Evolutionary conservation across 2,888 invertebrate species (phyloP).

Genomic region (Ophion obscuratus): DNA sequence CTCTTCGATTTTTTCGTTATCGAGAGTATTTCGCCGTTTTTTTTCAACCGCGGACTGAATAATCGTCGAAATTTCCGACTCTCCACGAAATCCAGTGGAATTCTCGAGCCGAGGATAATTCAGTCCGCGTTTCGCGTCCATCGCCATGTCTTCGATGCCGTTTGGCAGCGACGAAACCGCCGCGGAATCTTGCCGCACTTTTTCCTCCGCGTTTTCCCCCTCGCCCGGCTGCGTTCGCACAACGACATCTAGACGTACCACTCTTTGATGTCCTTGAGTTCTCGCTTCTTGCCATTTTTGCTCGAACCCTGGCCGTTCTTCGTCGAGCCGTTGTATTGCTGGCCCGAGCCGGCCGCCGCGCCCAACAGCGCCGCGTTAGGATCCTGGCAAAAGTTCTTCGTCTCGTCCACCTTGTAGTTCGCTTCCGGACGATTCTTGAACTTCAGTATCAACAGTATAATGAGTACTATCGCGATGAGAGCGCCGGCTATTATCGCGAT

Average conservation of each 20-base stretch:
- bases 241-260: slow-evolving; percentile 93
- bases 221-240: background rate
- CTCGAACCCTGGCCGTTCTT: slow-evolving; percentile 79
- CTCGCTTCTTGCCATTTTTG: slow-evolving; percentile 88
- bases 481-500: slow-evolving; percentile 96
- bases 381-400: slow-evolving; percentile 90
- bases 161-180: too few species aligned
- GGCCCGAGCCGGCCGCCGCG: slow-evolving; percentile 85
- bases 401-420: slow-evolving; percentile 97
- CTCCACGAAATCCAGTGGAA: background rate
- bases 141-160: too few species aligned
- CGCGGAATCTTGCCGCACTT: too few species aligned
- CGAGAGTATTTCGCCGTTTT: background rate
- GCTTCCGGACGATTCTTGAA: slow-evolving; percentile 93
- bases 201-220: background rate
- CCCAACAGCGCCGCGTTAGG: slow-evolving; percentile 92
- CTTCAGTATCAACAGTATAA: slow-evolving; percentile 95
- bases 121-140: too few species aligned
- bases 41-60: background rate
- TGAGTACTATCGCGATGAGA: slow-evolving; percentile 94
- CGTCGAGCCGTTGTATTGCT: slow-evolving; percentile 83
- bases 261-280: slow-evolving; percentile 96
- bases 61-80: background rate
- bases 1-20: background rate
- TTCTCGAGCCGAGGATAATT: background rate